Percentiles rank a stretch among this genome's conserved stretches.
Evolutionary conservation across 2,797 vertebrate species (phyloP).

Genomic region (Ammospiza maritima): DNA sequence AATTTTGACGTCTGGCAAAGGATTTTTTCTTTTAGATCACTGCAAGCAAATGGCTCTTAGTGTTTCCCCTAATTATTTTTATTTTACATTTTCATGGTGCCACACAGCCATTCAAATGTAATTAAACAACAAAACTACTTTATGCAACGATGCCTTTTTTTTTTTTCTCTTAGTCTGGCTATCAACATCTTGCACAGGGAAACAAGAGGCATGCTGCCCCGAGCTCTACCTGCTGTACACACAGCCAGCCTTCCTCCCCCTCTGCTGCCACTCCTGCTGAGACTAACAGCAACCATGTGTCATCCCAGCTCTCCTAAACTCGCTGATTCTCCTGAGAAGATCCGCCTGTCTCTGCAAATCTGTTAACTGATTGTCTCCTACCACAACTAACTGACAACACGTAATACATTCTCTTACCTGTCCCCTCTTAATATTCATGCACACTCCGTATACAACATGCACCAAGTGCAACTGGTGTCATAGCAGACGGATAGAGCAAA

Average conservation of each 20-base stretch:
- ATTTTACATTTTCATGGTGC: not conserved
- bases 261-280: constrained; percentile 40
- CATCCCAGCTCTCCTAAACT: constrained; percentile 32
- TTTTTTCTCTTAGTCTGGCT: not conserved
- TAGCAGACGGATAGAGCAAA: not conserved
- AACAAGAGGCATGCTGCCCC: not conserved
- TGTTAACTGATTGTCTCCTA: constrained; percentile 23
- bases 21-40: not conserved
- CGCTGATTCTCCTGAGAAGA: constrained; percentile 7
- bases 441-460: not conserved
- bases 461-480: not conserved
- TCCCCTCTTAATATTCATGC: constrained; percentile 1
- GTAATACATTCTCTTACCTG: not conserved
- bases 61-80: not conserved
- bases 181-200: not conserved
- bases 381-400: constrained; percentile 6
- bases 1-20: not conserved
- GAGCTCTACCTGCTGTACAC: not conserved
- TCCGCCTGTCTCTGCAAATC: constrained; percentile 6
- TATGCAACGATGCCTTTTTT: not conserved
- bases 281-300: constrained; percentile 33
- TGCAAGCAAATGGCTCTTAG: not conserved
- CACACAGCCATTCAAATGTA: not conserved
- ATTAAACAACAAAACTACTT: not conserved
- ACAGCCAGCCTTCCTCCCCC: not conserved